Evolutionary conservation across 2,797 vertebrate genomes (phyloP).

Genomic region (Phrynocephalus vlangalii): DNA sequence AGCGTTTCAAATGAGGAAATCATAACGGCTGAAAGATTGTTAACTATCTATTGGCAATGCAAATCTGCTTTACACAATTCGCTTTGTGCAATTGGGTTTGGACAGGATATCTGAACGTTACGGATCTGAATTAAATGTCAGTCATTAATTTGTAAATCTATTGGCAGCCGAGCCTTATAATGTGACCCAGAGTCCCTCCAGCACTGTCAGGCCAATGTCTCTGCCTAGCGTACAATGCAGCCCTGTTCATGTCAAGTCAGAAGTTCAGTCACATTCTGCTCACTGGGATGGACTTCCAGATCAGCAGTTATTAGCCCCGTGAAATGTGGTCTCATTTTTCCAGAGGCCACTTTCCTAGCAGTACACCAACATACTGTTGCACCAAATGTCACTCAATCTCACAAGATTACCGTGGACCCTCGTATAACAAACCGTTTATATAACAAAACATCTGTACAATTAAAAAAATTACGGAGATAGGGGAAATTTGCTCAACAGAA

Average conservation of each 20-base stretch:
- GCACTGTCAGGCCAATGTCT: conserved; percentile 29
- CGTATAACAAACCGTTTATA: too few relatives aligned
- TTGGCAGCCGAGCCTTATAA: conserved; percentile 6
- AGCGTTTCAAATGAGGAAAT: not conserved
- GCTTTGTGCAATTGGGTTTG: too few relatives aligned
- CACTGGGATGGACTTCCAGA: not conserved
- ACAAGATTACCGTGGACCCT: too few relatives aligned
- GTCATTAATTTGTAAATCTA: not conserved
- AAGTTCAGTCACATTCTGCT: not conserved
- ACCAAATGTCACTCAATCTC: too few relatives aligned
- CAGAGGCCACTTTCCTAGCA: not conserved
- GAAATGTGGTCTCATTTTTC: not conserved
- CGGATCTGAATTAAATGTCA: too few relatives aligned
- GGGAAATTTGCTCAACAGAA: too few relatives aligned
- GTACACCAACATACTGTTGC: not conserved
- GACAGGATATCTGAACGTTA: too few relatives aligned
- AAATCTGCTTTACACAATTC: not conserved
- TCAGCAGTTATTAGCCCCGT: too few relatives aligned
- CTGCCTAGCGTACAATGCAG: not conserved
- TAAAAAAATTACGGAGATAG: too few relatives aligned
- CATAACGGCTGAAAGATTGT: not conserved
- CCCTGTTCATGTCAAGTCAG: not conserved
- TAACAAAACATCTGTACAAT: too few relatives aligned
- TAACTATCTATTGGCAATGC: conserved; percentile 1
- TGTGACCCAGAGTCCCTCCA: conserved; percentile 12